Percentiles rank a stretch among this genome's conserved stretches.
Evolutionary conservation across 1,140 invertebrate species (phyloP).

Genomic region (Drosophila bocki): DNA sequence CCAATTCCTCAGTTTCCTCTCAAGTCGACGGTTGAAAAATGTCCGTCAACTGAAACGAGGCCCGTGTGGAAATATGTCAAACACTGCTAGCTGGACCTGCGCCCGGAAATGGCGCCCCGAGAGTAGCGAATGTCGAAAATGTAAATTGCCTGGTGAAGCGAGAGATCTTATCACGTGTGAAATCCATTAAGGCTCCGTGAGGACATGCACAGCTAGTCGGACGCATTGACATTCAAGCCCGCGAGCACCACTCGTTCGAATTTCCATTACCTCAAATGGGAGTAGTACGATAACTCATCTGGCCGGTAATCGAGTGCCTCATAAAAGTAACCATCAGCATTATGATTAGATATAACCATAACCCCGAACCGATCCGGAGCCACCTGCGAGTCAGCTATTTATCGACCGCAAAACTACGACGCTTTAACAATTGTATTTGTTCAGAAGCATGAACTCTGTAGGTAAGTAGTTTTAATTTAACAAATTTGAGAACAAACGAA

Average conservation of each 20-base stretch:
- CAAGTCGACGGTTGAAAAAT: slow-evolving; percentile 18
- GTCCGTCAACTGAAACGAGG: slow-evolving; percentile 6
- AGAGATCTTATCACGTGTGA: slow-evolving; percentile 66
- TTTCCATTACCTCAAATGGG: slow-evolving; percentile 2
- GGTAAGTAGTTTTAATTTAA: slow-evolving; percentile 3
- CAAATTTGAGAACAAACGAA: neutral
- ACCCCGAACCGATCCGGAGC: slow-evolving; percentile 36
- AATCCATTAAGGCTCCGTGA: slow-evolving; percentile 48
- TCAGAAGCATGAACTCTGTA: neutral
- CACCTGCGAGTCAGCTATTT: slow-evolving; percentile 34
- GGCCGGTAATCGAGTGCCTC: slow-evolving; percentile 28
- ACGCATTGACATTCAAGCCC: neutral
- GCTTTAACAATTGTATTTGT: neutral
- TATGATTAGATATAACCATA: slow-evolving; percentile 57
- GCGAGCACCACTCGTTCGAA: neutral
- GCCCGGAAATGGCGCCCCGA: neutral
- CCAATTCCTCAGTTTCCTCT: slow-evolving; percentile 53
- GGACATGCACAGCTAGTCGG: slow-evolving; percentile 14
- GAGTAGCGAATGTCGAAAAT: slow-evolving; percentile 27
- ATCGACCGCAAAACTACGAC: slow-evolving; percentile 36
- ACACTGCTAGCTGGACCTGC: neutral
- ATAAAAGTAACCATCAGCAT: slow-evolving; percentile 68
- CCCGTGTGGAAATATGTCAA: slow-evolving; percentile 23
- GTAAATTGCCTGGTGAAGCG: slow-evolving; percentile 42
- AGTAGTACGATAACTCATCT: slow-evolving; percentile 1